Evolutionary conservation across 2,888 invertebrate species (phyloP), one percentile per base, ranked within the genome.

Genomic region (Oxystoma pomonae): DNA sequence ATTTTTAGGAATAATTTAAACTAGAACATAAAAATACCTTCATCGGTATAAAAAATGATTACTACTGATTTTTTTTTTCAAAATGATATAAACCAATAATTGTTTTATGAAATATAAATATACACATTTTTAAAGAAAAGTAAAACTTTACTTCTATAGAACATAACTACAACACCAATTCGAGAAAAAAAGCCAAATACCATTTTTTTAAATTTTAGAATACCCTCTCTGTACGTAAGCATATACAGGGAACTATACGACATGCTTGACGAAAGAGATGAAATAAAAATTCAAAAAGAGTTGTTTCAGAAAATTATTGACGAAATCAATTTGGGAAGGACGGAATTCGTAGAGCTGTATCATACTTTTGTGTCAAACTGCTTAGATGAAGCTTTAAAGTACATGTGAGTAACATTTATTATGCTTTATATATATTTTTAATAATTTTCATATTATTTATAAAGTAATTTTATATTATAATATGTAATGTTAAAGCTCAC

Each of bases 161-260:
- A n/a, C n/a, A 50, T 9, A 12, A n/a, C 9, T 50, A 50, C n/a
- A 53, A 53, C 53, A 19, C n/a, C n/a, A 53, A 53, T n/a, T n/a
- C n/a, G n/a, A n/a, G n/a, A n/a, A n/a, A n/a, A n/a, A n/a, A n/a
- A n/a, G n/a, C n/a, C n/a, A n/a, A n/a, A n/a, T n/a, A n/a, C n/a
- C n/a, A 35, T 35, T 35, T 7, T 35, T 35, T 51, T 55, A 68
- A 60, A n/a, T 81, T 82, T 57, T 81, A 92, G 91, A 78, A 83
- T 94, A 78, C 86, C 90, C 67, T 85, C 85, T 67, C 85, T 92
- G 67, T 95, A 95, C 78, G 91, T 91, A 69, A 85, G 84, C 70
- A 87, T 90, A 2, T 84, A 93, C 68, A 88, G 90, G 16, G 83
- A 85, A 69, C 75, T 95, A 64, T 90, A 90, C 75, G 86, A 87